Evolutionary conservation across 2,113 vertebrate species (phyloP).

Genomic region (Cebidichthys violaceus): DNA sequence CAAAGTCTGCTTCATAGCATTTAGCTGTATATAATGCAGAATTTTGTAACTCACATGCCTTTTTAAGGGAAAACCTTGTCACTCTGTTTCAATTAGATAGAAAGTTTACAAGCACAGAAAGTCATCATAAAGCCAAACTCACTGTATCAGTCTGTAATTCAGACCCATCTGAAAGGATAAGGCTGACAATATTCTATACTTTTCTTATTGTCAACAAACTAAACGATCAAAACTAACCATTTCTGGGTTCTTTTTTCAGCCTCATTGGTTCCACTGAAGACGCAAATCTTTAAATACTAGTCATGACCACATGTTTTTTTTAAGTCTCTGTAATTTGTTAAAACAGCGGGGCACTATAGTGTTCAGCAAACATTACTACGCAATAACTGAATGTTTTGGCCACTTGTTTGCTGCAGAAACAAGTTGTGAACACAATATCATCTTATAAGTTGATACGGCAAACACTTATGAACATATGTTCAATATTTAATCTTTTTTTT

Average conservation of each 20-base stretch:
- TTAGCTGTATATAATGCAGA: constrained; percentile 18
- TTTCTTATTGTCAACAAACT: constrained; percentile 3
- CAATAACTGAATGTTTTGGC: background rate
- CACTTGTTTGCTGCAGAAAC: no score
- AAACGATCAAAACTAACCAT: background rate
- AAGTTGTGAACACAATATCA: background rate
- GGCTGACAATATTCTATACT: background rate
- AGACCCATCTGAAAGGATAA: background rate
- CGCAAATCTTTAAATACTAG: background rate
- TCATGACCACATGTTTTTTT: background rate
- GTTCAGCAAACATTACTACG: background rate
- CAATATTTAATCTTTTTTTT: background rate
- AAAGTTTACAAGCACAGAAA: constrained; percentile 48
- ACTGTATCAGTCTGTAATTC: constrained; percentile 6
- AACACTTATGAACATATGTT: background rate
- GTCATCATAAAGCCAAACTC: background rate
- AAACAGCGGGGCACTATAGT: background rate
- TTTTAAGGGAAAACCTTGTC: constrained; percentile 9
- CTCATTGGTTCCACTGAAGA: background rate
- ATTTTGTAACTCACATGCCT: constrained; percentile 16
- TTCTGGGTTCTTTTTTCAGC: background rate
- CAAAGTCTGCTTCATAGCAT: background rate
- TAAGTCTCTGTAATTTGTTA: background rate
- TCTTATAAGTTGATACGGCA: background rate
- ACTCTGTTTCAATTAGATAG: constrained; percentile 5